Percentiles rank a stretch among this genome's conserved stretches.
Conservation (phyloP, 2,113 vertebrate species). For the Cynopterus brachyotis region DNA sequence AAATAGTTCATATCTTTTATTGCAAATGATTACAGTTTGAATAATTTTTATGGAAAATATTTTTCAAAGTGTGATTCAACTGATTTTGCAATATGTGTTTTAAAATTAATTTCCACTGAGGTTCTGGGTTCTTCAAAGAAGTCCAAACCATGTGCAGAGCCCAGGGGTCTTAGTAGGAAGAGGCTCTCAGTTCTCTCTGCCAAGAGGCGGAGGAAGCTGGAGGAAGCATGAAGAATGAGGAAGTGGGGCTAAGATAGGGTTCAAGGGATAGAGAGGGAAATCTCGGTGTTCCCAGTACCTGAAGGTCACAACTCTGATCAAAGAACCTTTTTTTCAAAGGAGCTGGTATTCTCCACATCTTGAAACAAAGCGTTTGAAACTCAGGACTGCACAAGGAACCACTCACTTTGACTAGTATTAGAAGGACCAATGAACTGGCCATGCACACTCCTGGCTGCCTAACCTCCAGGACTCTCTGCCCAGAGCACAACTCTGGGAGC, state of each 20-base stretch:
- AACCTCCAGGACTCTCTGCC: not conserved
- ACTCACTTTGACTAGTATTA: not conserved
- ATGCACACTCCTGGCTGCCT: not conserved
- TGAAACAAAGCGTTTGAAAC: not conserved
- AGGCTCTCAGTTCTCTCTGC: not conserved
- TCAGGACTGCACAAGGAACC: not conserved
- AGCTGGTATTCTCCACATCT: not conserved
- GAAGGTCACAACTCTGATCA: not conserved
- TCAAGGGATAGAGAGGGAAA: not conserved
- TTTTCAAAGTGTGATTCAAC: not conserved
- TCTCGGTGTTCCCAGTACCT: not conserved
- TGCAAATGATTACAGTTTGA: not conserved
- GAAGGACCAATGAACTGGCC: too few relatives aligned
- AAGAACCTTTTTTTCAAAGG: not conserved
- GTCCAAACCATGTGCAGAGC: not conserved
- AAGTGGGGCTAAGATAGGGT: not conserved
- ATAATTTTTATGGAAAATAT: not conserved
- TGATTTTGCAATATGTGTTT: not conserved
- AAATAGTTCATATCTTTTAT: not conserved
- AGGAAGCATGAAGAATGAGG: not conserved
- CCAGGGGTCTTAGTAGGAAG: not conserved
- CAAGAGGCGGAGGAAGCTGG: not conserved
- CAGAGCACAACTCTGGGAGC: not conserved
- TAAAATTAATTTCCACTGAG: not conserved
- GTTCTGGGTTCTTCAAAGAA: not conserved